phyloP scores from a whole-genome alignment of 2,113 vertebrate species.

The Mesoclemmys tuberculata region DNA sequence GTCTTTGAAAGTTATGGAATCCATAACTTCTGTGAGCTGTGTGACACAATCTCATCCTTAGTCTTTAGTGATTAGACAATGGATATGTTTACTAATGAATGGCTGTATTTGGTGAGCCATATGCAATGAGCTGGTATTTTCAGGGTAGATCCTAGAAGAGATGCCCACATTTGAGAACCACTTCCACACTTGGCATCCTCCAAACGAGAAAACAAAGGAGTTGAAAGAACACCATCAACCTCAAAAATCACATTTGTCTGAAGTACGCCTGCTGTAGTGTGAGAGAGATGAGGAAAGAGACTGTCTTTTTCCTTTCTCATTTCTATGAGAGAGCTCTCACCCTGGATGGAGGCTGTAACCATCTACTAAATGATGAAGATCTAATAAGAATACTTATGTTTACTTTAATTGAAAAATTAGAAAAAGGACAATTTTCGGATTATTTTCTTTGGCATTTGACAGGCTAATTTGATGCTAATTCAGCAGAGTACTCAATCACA shows the following conservation, averaged over 20 bases:
- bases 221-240: conserved; percentile 36
- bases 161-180: conserved; percentile 64
- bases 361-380: background rate
- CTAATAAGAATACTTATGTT: too few relatives aligned
- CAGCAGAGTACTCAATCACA: background rate
- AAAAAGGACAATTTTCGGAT: background rate
- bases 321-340: background rate
- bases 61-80: background rate
- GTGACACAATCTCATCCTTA: too few relatives aligned
- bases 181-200: conserved; percentile 48
- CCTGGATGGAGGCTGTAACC: background rate
- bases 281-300: background rate
- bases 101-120: conserved; percentile 54
- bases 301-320: background rate
- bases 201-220: background rate
- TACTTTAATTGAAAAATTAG: background rate
- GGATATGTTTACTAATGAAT: conserved; percentile 50
- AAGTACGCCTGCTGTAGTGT: conserved; percentile 18
- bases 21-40: too few relatives aligned
- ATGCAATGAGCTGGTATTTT: conserved; percentile 68
- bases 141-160: conserved; percentile 60
- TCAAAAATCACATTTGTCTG: conserved; percentile 41
- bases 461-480: background rate
- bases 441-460: background rate
- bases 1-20: too few relatives aligned